Evolutionary conservation across 2,888 invertebrate species (phyloP), one percentile per base, ranked within the genome.

Genomic region (Drosophila austrosaltans): DNA sequence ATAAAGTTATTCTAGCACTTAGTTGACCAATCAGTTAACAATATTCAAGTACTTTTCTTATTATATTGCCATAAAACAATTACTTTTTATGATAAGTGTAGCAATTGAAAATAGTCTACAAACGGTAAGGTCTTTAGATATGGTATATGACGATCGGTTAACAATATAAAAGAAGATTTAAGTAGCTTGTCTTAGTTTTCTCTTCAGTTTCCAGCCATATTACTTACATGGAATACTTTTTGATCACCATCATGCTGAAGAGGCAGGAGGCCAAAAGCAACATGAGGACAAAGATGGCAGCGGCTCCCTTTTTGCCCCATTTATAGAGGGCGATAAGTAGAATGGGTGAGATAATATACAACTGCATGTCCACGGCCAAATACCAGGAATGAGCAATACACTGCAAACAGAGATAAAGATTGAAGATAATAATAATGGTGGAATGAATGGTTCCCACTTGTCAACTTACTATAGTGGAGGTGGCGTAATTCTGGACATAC

Each of bases 301-400:
- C 76, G 0, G 63, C 64, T 22, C 82, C 89, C 22, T 82, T 83
- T 3, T 68, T 78, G 20, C 85, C 83, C 91, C 90, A 91, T 53
- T 81, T 87, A 76, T 91, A 92, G n/a, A 94, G 79, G 0, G 93
- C 91, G 66, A 92, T 91, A 28, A 94, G 82, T 4, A 94, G 79
- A 3, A 94, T 64, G 0, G 94, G 94, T 0, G 94, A 93, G n/a
- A 94, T 66, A 63, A 93, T 87, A 77, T 93, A 94, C 22, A 94
- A 87, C 81, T 94, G 94, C 90, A 93, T 94, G 69, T 94, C 94
- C 4, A 94, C 93, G 2, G 94, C 92, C 25, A 94, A 82, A 72
- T 94, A 94, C 94, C 94, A 94, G 2, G 93, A 91, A 75, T 93
- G 94, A 12, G 90, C 89, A 65, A 94, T 75, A 78, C 94, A 94